Evolutionary conservation across 2,113 vertebrate species (phyloP), one percentile per base, ranked within the genome.

Genomic region (Pseudois nayaur): DNA sequence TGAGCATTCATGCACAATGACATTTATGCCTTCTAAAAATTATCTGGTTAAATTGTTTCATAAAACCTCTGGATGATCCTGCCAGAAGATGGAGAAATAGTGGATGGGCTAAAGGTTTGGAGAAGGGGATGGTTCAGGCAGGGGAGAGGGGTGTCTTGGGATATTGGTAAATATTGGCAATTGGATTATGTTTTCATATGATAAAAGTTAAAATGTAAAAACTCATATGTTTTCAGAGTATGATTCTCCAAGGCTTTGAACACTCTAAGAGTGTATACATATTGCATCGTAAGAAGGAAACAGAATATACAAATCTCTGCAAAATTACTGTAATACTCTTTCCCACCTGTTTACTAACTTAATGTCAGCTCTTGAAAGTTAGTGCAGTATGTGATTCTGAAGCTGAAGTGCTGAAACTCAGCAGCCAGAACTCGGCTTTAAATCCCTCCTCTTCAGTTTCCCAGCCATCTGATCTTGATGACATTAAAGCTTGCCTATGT

Each of bases 21-120:
- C 17, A 2, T 23, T 78, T 27, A 15, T 23, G 17, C 10, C 12
- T 83, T 57, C 40, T 8, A 43, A 16, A 83, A 59, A 52, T 54
- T 15, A 16, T 59, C 59, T 55, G 48, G 12, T 52, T 74, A 45
- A 55, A n/a, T 82, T 33, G 1, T 84, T 29, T 25, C 83, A 27
- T 67, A 15, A 87, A 57, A 25, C 7, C 10, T 71, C 62, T 87
- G 31, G 25, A 40, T 45, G 89, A 31, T 27, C 7, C 12, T 76
- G 62, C 48, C 27, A 52, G 89, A 82, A 89, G 45, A 27, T 74
- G 31, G 57, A 64, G 25, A 15, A 86, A 8, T 15, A 8, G 16
- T 43, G 54, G 2, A 6, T 16, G 0, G 16, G 31, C 78, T 5
- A 13, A 19, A 2, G 1, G 11, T 17, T 8, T 17, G 6, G 8